A percentile compares a stretch with the other conserved stretches of the same genome.
Evolutionary conservation across 35 echinoderm and acorn worm species (phyloP).

Genomic region (Anneissia japonica): DNA sequence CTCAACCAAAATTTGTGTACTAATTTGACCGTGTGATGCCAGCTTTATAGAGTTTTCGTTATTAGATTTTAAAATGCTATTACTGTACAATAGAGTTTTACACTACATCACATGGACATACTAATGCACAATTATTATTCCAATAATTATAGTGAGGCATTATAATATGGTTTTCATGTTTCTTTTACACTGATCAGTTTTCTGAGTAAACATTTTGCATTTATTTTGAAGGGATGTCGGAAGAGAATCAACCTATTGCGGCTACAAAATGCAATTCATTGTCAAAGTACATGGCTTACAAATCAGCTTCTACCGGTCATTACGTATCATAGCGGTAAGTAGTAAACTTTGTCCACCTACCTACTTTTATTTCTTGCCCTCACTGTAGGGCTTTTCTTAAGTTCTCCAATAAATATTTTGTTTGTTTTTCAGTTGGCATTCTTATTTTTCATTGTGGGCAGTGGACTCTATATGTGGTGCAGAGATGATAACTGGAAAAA

Average conservation of each 20-base stretch:
- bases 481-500: not conserved
- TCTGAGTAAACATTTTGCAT: too few species aligned
- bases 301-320: constrained; percentile 1
- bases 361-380: not conserved
- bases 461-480: not conserved
- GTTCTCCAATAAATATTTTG: too few species aligned
- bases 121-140: too few species aligned
- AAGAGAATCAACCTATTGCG: constrained; percentile 25
- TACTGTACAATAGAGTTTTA: too few species aligned
- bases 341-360: not conserved
- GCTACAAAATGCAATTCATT: constrained; percentile 47
- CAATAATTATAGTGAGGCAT: too few species aligned
- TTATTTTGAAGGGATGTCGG: constrained; percentile 27
- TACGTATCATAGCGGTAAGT: constrained; percentile 48
- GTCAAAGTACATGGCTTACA: constrained; percentile 44
- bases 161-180: too few species aligned
- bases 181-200: too few species aligned
- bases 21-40: too few species aligned
- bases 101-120: too few species aligned
- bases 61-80: too few species aligned
- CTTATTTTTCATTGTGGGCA: not conserved
- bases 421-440: not conserved
- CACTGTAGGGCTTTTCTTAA: not conserved
- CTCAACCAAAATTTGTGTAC: too few species aligned
- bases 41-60: too few species aligned